Base-by-base conservation (phyloP, 2,888 invertebrate genomes). In the Andrena marginata region DNA sequence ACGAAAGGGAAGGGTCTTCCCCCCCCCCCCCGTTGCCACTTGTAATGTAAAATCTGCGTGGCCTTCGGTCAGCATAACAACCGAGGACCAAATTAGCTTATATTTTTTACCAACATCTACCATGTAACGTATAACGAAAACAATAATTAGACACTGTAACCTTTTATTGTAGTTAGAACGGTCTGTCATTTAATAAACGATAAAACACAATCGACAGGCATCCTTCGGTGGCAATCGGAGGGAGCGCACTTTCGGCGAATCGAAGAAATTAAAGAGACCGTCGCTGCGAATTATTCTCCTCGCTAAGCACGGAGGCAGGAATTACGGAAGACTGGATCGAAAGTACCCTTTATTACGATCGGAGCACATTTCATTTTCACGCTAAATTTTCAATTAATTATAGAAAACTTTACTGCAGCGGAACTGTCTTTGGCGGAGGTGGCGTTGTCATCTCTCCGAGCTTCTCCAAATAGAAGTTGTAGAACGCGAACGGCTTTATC, bases 361-460 rank as follows among this genome's bases (percentile, higher is more conserved):
- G 16, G 13, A 42, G 60, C 65, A 67, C 35, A 62, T 33, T 79
- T 6, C n/a, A 16, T 35, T 60, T 62, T n/a, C 20, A 26, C 33
- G 51, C 49, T 60, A 74, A 26, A 23, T 56, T 49, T 49, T 23
- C 63, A 67, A 73, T 79, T 64, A 74, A 49, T n/a, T 8, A 31
- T 60, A 42, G 23, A 42, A 8, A 20, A 49, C 8, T 31, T 79
- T 20, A 79, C 31, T 31, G n/a, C 26, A 82, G 10, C 54, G 89
- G 70, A 68, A 95, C 90, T 82, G 94, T 94, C 72, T 96, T 96
- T 7, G 97, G 96, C 23, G 96, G 96, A 23, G 93, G 90, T 2
- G 97, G 96, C 65, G 94, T 95, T 49, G 96, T 95, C 92, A 97
- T 97, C 92, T 98, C 98, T 82, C 97, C 97, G 31, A 97, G 90